Percentiles rank a stretch among this genome's conserved stretches.
These are phyloP conservation scores for Ciona savignyi DNA, from an alignment of 23 tunicate genomes.

Conservation along the genomic window DNA sequence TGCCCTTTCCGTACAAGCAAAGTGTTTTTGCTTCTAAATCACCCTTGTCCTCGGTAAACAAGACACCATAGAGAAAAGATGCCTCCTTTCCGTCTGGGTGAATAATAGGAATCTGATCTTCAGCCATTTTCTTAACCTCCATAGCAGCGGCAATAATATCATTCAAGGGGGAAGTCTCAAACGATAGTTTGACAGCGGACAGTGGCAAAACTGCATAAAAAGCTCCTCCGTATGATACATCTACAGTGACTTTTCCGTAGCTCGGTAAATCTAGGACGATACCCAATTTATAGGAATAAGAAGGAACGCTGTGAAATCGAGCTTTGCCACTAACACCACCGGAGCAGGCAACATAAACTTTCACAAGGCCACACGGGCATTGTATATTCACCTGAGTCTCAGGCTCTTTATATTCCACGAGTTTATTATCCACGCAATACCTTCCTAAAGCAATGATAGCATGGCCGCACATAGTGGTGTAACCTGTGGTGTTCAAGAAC, in stretches of 20 bases:
- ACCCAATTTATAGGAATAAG: too few species aligned
- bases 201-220: constrained; percentile 23
- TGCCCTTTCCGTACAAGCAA: too few species aligned
- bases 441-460: too few species aligned
- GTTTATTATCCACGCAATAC: constrained; percentile 39
- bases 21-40: too few species aligned
- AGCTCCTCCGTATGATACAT: too few species aligned
- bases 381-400: constrained; percentile 54
- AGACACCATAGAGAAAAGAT: constrained; percentile 9
- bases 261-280: too few species aligned
- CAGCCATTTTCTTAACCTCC: too few species aligned
- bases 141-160: too few species aligned
- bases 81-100: not conserved
- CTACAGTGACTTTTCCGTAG: too few species aligned
- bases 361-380: constrained; percentile 74
- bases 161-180: too few species aligned
- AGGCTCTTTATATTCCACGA: constrained; percentile 51
- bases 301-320: constrained; percentile 59
- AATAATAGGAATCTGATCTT: not conserved
- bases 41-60: constrained; percentile 9
- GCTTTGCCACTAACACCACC: constrained; percentile 39
- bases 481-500: constrained; percentile 47
- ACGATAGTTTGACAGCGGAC: not conserved
- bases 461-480: constrained; percentile 59
- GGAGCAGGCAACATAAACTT: constrained; percentile 27